Conservation (phyloP, 2,888 invertebrate genomes). For the Agrilus mali region DNA sequence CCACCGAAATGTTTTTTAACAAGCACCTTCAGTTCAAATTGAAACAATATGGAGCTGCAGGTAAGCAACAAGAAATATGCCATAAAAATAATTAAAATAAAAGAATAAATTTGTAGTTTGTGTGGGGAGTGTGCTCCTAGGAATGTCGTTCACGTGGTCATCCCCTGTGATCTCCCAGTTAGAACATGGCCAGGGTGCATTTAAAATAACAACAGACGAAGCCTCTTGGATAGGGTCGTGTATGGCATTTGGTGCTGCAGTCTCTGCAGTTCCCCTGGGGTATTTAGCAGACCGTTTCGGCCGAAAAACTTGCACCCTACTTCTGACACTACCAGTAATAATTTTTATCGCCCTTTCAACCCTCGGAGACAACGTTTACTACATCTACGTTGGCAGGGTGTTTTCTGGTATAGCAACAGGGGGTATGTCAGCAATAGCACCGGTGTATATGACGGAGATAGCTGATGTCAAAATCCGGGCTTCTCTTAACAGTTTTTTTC, state of each 20-base stretch:
- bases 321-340: slow-evolving; percentile 46
- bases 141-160: slow-evolving; percentile 62
- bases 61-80: too few relatives aligned
- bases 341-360: slow-evolving; percentile 46
- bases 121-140: slow-evolving; percentile 53
- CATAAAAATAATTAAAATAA: too few relatives aligned
- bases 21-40: too few relatives aligned
- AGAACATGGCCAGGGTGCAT: slow-evolving; percentile 8
- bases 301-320: slow-evolving; percentile 49
- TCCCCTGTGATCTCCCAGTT: slow-evolving; percentile 59
- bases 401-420: slow-evolving; percentile 57
- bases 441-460: slow-evolving; percentile 75
- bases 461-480: slow-evolving; percentile 68
- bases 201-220: slow-evolving; percentile 26
- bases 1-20: too few relatives aligned
- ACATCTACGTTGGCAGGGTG: slow-evolving; percentile 40
- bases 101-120: slow-evolving; percentile 38
- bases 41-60: too few relatives aligned
- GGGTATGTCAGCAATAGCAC: slow-evolving; percentile 61
- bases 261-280: slow-evolving; percentile 58
- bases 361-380: slow-evolving; percentile 1
- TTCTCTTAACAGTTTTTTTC: slow-evolving; percentile 66
- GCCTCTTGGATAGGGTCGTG: slow-evolving; percentile 55
- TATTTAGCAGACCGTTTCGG: slow-evolving; percentile 54
- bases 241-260: slow-evolving; percentile 58